Evolutionary conservation across 2,797 vertebrate genomes (phyloP).

Genomic region (Lepus townsendii): DNA sequence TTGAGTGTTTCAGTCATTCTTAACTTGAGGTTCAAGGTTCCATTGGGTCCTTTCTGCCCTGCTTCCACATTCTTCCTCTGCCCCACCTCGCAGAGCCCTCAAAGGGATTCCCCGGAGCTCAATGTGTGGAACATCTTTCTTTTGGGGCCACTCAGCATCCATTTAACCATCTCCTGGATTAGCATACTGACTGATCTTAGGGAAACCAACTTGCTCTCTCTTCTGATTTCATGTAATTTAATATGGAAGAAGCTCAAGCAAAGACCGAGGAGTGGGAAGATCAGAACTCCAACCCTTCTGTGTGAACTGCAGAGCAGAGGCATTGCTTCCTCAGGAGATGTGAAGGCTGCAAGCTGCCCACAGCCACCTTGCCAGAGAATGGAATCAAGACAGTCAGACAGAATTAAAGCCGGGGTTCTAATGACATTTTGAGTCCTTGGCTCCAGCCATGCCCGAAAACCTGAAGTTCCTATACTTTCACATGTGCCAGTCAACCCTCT

Average conservation of each 20-base stretch:
- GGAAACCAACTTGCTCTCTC: not conserved
- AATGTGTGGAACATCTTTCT: not conserved
- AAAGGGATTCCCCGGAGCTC: not conserved
- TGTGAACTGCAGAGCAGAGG: not conserved
- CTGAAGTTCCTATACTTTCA: not conserved
- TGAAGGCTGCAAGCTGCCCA: not conserved
- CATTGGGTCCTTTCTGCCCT: not conserved
- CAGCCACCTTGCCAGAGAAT: not conserved
- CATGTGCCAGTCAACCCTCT: not conserved
- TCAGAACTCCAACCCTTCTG: not conserved
- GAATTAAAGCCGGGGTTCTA: not conserved
- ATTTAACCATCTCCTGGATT: not conserved
- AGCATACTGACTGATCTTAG: not conserved
- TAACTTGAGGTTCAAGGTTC: not conserved
- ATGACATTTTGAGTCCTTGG: not conserved
- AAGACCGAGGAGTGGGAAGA: not conserved
- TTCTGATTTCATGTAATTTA: not conserved
- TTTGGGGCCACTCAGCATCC: not conserved
- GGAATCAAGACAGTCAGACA: not conserved
- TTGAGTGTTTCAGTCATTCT: not conserved
- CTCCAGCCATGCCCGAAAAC: not conserved
- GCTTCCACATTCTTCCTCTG: rapidly evolving
- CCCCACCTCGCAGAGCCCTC: not conserved
- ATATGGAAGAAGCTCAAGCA: not conserved
- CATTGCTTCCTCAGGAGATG: not conserved